phyloP scores from a whole-genome alignment of 37 sponge, comb jelly and placozoan species.

The Spongilla lacustris region DNA sequence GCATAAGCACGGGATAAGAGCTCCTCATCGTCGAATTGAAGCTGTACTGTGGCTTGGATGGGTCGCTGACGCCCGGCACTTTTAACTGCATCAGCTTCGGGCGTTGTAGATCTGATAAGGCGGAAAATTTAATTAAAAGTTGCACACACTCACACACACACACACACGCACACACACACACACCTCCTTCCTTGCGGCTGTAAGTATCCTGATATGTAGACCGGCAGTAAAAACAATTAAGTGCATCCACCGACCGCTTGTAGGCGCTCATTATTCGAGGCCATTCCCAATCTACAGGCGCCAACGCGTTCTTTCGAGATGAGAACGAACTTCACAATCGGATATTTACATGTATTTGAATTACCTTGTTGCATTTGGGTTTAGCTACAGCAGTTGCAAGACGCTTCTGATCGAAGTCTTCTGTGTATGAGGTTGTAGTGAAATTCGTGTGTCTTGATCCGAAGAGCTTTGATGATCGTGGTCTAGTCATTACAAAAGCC shows the following conservation, averaged over 20 bases:
- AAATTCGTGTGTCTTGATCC: too few species aligned
- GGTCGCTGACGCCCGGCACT: neutral
- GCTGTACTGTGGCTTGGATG: neutral
- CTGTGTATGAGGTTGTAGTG: too few species aligned
- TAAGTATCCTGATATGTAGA: constrained; percentile 29
- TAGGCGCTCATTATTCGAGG: neutral
- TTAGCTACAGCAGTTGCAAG: too few species aligned
- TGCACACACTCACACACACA: too few species aligned
- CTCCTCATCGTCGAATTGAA: constrained; percentile 5
- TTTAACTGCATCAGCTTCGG: neutral
- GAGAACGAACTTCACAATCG: too few species aligned
- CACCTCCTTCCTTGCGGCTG: neutral
- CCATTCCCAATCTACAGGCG: neutral
- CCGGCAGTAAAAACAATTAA: neutral
- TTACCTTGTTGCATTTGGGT: too few species aligned
- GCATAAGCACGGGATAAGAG: neutral
- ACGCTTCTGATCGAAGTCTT: too few species aligned
- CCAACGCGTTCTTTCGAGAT: too few species aligned
- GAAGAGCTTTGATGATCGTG: too few species aligned
- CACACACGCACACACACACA: neutral
- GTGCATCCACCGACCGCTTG: neutral
- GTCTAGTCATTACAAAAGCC: too few species aligned
- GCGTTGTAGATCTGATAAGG: neutral
- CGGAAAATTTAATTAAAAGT: neutral
- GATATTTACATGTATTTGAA: too few species aligned